Base-by-base conservation (phyloP, 2,797 vertebrate species). In the Urophycis tenuis region DNA sequence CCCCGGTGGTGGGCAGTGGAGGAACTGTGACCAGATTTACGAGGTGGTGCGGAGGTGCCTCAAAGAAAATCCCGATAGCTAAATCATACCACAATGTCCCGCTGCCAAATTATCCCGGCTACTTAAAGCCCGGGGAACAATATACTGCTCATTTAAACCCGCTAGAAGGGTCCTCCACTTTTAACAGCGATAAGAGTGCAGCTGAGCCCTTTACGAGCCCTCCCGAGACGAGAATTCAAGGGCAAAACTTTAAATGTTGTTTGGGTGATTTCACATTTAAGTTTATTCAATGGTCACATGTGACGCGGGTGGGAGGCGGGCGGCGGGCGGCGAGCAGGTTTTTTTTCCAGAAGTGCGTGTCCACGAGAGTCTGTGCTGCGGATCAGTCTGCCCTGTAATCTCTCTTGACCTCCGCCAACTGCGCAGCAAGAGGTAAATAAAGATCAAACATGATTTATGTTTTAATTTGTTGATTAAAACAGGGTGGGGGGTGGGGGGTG, bases 401-500 rank as follows among this genome's bases (percentile, higher is more conserved):
- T 91, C 85, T 82, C 85, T 76, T 92, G 88, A 92, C 92, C 92
- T 93, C 88, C 74, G 88, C 85, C 90, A 90, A 91, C 90, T 91
- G 91, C 85, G 29, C 76, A 89, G 85, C 85, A 79, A 90, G 86
- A 88, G 85, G 91, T 93, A 92, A 93, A 93, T 92, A 92, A 92
- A 92, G 91, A 92, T 91, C 88, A 92, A 91, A 89, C 90, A 90
- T 91, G 92, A 92, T 92, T 94, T 91, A 91, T 92, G 90, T 88
- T 93, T 92, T 92, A 92, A 94, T 94, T 94, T 94, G 92, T 91
- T 94, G 93, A 94, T 94, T 94, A 92, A 91, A 92, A 91, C 86
- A 69, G 82, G 83, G 83, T 41, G 10, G 75, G 85, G 83, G 85
- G 87, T 84, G 85, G 89, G 84, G 79, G 19, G 72, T 36, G 33